Evolutionary conservation across 2,888 invertebrate species (phyloP).

Genomic region (Drosophila kuntzei): DNA sequence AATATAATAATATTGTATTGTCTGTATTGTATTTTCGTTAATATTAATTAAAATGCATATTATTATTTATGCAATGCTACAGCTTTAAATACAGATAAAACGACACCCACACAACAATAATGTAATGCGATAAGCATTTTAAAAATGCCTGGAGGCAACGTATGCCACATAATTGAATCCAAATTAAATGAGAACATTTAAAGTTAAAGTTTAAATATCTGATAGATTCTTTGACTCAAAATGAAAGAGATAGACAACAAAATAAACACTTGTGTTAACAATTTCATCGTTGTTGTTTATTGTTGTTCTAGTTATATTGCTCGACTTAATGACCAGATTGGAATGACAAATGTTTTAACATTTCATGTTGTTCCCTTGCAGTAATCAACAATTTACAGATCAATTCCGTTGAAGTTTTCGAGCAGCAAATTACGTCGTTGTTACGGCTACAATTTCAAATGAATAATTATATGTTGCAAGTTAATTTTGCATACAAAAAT

Average conservation of each 20-base stretch:
- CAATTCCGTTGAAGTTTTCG: constrained; percentile 19
- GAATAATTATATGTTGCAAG: constrained; percentile 23
- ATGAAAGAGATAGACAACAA: constrained; percentile 4
- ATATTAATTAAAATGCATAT: constrained; percentile 10
- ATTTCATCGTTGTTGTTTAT: constrained; percentile 12
- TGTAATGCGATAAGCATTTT: constrained; percentile 2
- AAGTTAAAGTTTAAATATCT: constrained; percentile 15
- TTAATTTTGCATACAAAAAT: constrained; percentile 11
- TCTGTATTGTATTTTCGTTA: neutral
- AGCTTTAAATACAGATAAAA: constrained; percentile 7
- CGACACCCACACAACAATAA: constrained; percentile 6
- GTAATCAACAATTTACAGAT: constrained; percentile 36
- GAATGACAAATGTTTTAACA: constrained; percentile 22
- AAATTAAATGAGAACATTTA: constrained; percentile 22
- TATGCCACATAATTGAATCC: constrained; percentile 18
- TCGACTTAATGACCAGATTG: constrained; percentile 14
- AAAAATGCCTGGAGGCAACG: constrained; percentile 3
- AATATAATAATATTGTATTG: neutral
- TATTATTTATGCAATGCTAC: constrained; percentile 9
- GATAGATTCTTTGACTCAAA: neutral
- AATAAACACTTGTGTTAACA: constrained; percentile 1
- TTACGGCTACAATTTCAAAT: constrained; percentile 11
- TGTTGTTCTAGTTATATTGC: constrained; percentile 11
- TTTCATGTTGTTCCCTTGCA: constrained; percentile 9
- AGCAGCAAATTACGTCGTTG: constrained; percentile 16